phyloP scores from a whole-genome alignment of 2,888 invertebrate species.

The Parapristionchus giblindavisi region DNA sequence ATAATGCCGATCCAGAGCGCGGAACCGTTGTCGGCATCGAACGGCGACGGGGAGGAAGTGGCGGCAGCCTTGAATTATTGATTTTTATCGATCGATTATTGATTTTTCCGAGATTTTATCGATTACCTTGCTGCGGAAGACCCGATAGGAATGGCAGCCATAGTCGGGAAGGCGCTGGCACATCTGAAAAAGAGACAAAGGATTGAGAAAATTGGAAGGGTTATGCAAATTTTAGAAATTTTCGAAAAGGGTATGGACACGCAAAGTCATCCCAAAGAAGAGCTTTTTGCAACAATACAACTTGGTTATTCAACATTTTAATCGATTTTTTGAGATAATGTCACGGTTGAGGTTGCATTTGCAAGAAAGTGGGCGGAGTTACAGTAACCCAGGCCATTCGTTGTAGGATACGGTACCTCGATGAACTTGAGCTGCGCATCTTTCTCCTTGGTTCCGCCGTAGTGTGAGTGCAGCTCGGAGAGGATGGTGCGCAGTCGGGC shows the following conservation, averaged over 20 bases:
- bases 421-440: constrained; percentile 71
- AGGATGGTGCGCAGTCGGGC: constrained; percentile 56
- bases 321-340: too few relatives aligned
- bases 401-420: too few relatives aligned
- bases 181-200: constrained; percentile 66
- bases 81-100: neutral
- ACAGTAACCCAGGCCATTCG: too few relatives aligned
- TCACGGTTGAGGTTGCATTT: too few relatives aligned
- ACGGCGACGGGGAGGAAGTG: constrained; percentile 55
- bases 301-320: too few relatives aligned
- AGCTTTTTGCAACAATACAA: too few relatives aligned
- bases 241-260: too few relatives aligned
- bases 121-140: constrained; percentile 68
- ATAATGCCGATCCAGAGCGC: constrained; percentile 71
- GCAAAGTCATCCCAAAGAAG: too few relatives aligned
- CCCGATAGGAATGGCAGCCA: constrained; percentile 72
- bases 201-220: too few relatives aligned
- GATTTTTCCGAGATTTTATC: too few relatives aligned
- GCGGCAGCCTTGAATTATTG: constrained; percentile 43
- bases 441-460: constrained; percentile 66
- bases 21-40: constrained; percentile 69
- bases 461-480: constrained; percentile 65
- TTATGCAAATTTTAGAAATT: too few relatives aligned
- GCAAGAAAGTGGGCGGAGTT: too few relatives aligned
- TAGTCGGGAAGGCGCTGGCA: constrained; percentile 71